Conservation (phyloP, 2,888 invertebrate genomes). For the Phytoseiulus persimilis region DNA sequence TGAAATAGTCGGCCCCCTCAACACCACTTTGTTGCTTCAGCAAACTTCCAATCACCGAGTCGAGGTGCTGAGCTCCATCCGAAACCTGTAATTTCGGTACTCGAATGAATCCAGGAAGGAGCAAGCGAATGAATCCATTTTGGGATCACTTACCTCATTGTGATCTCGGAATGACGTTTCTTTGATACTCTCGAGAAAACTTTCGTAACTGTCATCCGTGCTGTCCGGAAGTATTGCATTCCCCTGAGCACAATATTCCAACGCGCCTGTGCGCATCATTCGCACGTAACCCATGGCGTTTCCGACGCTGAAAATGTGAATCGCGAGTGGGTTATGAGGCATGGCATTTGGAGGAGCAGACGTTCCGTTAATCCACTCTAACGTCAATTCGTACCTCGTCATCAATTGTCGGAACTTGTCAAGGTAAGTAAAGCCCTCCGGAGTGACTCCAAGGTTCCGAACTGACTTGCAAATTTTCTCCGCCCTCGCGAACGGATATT, state of each 20-base stretch:
- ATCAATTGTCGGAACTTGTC: constrained; percentile 86
- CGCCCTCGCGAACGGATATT: constrained; percentile 72
- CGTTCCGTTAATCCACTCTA: too few species aligned
- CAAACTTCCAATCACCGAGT: constrained; percentile 67
- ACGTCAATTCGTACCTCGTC: constrained; percentile 58
- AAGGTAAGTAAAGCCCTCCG: constrained; percentile 75
- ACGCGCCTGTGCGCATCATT: constrained; percentile 82
- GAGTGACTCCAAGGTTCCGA: constrained; percentile 69
- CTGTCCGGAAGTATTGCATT: constrained; percentile 79
- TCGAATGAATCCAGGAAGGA: background rate
- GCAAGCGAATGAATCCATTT: background rate
- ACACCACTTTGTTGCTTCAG: constrained; percentile 63
- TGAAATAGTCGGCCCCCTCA: constrained; percentile 78
- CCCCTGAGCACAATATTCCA: constrained; percentile 82
- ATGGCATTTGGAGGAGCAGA: background rate
- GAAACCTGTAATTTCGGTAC: constrained; percentile 29
- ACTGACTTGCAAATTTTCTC: constrained; percentile 88
- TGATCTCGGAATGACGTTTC: constrained; percentile 57
- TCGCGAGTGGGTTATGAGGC: too few species aligned
- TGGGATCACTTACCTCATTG: background rate
- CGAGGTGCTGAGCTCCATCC: constrained; percentile 64
- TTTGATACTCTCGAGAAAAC: constrained; percentile 60
- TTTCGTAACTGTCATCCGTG: constrained; percentile 55
- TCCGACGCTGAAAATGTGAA: constrained; percentile 52
- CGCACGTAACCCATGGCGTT: constrained; percentile 94